Conservation (phyloP, 2,797 vertebrate species). For the Pangasius djambal region DNA sequence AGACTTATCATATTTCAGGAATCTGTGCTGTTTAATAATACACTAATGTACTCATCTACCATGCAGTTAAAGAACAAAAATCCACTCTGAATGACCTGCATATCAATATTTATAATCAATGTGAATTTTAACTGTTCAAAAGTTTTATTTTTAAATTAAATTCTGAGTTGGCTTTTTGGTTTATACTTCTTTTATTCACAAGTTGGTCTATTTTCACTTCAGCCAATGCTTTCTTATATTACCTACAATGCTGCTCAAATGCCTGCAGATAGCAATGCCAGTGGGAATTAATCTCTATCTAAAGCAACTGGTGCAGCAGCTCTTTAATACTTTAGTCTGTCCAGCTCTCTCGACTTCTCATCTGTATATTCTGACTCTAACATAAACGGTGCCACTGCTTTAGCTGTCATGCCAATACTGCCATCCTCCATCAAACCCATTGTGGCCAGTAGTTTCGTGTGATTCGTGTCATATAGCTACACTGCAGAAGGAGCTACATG, state of each 20-base stretch:
- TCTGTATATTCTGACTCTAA: background rate
- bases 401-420: background rate
- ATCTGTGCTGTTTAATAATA: slow-evolving; percentile 26
- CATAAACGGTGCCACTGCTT: background rate
- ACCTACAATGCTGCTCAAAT: background rate
- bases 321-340: background rate
- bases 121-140: background rate
- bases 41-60: background rate
- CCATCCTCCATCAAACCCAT: background rate
- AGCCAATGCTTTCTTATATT: background rate
- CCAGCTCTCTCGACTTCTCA: background rate
- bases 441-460: background rate
- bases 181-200: background rate
- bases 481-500: background rate
- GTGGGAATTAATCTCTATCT: background rate
- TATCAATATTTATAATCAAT: background rate
- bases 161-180: background rate
- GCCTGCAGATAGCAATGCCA: background rate
- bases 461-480: background rate
- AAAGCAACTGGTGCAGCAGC: background rate
- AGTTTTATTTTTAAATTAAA: background rate
- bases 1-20: slow-evolving; percentile 8
- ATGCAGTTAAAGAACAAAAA: background rate
- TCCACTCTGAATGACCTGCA: background rate
- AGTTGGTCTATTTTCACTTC: background rate